A percentile compares a stretch with the other conserved stretches of the same genome.
phyloP scores from a whole-genome alignment of 2,888 invertebrate species.

The Rhorus exstirpatorius region DNA sequence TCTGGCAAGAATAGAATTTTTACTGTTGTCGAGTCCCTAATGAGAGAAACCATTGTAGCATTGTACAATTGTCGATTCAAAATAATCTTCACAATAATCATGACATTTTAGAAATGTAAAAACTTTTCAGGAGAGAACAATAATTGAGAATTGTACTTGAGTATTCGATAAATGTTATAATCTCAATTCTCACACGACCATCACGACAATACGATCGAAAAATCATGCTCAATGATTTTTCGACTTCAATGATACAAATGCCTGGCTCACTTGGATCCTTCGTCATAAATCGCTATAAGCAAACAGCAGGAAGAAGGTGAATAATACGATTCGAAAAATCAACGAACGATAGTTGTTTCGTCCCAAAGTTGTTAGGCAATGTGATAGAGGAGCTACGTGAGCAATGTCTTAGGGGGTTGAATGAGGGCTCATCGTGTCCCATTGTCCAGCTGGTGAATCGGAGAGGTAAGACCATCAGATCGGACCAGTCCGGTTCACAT shows the following conservation, averaged over 20 bases:
- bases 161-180: no score
- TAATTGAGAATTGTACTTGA: no score
- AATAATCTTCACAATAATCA: neutral
- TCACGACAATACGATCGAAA: neutral
- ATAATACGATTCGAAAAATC: constrained; percentile 6
- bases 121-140: no score
- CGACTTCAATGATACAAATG: neutral
- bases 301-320: constrained; percentile 9
- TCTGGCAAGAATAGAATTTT: neutral
- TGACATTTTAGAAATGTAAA: no score
- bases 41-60: constrained; percentile 5
- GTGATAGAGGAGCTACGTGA: constrained; percentile 21
- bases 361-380: neutral
- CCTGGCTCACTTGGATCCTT: neutral
- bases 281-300: constrained; percentile 5
- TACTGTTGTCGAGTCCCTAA: constrained; percentile 1
- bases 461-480: constrained; percentile 32
- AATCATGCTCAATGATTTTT: neutral
- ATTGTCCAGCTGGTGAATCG: constrained; percentile 44
- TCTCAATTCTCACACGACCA: neutral
- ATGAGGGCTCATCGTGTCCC: constrained; percentile 7
- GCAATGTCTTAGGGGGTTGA: constrained; percentile 18
- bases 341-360: constrained; percentile 11
- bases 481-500: constrained; percentile 36
- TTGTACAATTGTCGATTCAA: neutral